These are phyloP conservation scores for Epinephelus coioides DNA, from an alignment of 2,797 vertebrate genomes.

Conservation along the genomic window DNA sequence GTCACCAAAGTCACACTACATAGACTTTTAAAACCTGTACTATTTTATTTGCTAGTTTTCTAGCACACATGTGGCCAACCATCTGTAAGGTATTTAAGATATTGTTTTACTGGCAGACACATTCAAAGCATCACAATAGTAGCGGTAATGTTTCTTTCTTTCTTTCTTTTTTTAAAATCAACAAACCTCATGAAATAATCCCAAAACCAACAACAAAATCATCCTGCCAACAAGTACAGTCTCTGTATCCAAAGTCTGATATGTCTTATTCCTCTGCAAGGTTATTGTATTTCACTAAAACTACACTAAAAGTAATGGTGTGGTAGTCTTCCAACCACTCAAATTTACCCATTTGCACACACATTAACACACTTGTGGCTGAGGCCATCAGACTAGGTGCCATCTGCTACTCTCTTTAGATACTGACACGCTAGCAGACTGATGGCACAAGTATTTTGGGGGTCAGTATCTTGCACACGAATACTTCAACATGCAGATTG, in stretches of 20 bases:
- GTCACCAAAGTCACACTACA: neutral
- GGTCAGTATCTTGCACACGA: too few relatives aligned
- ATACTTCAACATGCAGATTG: too few relatives aligned
- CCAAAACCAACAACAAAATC: neutral
- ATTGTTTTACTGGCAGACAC: neutral
- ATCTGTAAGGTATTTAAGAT: neutral
- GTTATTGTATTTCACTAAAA: too few relatives aligned
- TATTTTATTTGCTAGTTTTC: neutral
- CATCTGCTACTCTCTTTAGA: fast-evolving
- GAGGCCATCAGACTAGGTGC: too few relatives aligned
- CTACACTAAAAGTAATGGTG: too few relatives aligned
- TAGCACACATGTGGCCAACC: neutral
- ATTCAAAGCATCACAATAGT: neutral
- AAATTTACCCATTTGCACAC: too few relatives aligned
- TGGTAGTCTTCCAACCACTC: too few relatives aligned
- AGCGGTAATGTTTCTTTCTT: neutral
- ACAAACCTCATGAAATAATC: neutral
- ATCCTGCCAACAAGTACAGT: too few relatives aligned
- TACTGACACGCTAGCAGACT: too few relatives aligned
- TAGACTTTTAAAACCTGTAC: neutral
- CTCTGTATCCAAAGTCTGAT: neutral
- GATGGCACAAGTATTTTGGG: too few relatives aligned
- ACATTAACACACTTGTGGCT: too few relatives aligned
- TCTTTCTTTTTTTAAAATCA: neutral
- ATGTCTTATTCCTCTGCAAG: neutral